Base-by-base conservation (phyloP, 2,888 invertebrate genomes). In the Cistogaster globosa region DNA sequence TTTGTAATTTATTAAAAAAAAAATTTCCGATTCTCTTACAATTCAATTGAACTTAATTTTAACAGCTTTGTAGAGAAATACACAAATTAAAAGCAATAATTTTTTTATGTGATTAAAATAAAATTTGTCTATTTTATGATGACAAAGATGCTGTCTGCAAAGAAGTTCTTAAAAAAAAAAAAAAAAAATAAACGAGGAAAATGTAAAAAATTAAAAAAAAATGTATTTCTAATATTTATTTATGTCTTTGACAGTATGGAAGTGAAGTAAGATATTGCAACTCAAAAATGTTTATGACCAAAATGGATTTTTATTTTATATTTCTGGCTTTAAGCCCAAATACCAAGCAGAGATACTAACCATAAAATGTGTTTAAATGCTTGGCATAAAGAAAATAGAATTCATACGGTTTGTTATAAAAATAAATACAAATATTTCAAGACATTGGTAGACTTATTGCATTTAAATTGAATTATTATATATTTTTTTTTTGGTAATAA, bases 391-490 rank as follows among this genome's bases (percentile, higher is more conserved):
- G 32, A 62, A 69, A 38, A 11, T 38, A 9, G 32, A 32, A 32
- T 60, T 5, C 60, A 69, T 69, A 68, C 53, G 69, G 77, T 42
- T 68, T 68, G 14, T 18, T 51, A 42, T 18, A 42, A 60, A 60
- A 68, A 68, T 26, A 65, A 57, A 60, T 51, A 51, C 9, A n/a
- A 58, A 58, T 51, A 68, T 16, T 42, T 68, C 51, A 77, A 68
- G 38, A 51, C 1, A 18, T 8, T n/a, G 22, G 1, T 53, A 63
- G 74, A 75, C 75, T 85, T 83, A 86, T 84, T 80, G 87, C 84
- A 86, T 86, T 87, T 86, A 87, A 87, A 87, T 87, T 87, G 86
- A 86, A 87, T 85, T 87, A 8, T 32, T 32, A 5, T 32, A 2
- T 4, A 4, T n/a, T 32, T 32, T 32, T 6, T 32, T 87, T 55